Percentiles rank a stretch among this genome's conserved stretches.
Evolutionary conservation across 2,888 invertebrate genomes (phyloP).

Genomic region (Oxyteleia sp.): DNA sequence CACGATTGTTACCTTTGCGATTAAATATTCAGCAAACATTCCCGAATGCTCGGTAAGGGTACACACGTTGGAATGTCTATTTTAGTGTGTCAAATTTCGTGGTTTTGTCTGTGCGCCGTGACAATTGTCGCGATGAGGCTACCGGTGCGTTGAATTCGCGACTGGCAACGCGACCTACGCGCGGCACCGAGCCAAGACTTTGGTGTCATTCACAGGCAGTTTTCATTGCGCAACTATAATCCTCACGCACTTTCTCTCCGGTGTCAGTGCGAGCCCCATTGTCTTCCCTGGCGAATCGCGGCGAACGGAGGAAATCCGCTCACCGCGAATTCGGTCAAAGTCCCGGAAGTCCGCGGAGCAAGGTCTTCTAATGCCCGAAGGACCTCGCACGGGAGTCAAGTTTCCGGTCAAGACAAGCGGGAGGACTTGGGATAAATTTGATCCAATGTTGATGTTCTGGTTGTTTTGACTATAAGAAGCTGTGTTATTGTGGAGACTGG

Average conservation of each 20-base stretch:
- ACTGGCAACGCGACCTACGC: constrained; percentile 77
- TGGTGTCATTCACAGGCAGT: constrained; percentile 85
- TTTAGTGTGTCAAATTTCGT: constrained; percentile 10
- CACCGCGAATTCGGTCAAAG: constrained; percentile 64
- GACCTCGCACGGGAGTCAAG: too few species aligned
- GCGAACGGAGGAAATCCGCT: constrained; percentile 58
- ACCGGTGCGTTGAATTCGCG: constrained; percentile 77
- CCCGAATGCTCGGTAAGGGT: neutral
- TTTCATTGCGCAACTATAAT: constrained; percentile 83
- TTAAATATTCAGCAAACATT: neutral
- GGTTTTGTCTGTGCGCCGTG: constrained; percentile 11
- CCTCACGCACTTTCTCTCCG: constrained; percentile 85
- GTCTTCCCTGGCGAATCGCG: constrained; percentile 64
- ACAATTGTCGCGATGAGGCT: constrained; percentile 77
- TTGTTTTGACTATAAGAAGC: too few species aligned
- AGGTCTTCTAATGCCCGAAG: constrained; percentile 39
- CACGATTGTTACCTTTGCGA: neutral
- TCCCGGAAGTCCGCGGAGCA: constrained; percentile 56
- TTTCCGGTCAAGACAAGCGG: too few species aligned
- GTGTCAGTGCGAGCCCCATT: constrained; percentile 72
- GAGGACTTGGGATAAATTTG: too few species aligned
- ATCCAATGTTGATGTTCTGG: too few species aligned
- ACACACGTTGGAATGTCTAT: neutral
- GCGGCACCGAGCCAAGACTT: constrained; percentile 70
- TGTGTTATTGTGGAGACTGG: too few species aligned